Conservation (phyloP, 2,797 vertebrate species). For the Momotus momota region DNA sequence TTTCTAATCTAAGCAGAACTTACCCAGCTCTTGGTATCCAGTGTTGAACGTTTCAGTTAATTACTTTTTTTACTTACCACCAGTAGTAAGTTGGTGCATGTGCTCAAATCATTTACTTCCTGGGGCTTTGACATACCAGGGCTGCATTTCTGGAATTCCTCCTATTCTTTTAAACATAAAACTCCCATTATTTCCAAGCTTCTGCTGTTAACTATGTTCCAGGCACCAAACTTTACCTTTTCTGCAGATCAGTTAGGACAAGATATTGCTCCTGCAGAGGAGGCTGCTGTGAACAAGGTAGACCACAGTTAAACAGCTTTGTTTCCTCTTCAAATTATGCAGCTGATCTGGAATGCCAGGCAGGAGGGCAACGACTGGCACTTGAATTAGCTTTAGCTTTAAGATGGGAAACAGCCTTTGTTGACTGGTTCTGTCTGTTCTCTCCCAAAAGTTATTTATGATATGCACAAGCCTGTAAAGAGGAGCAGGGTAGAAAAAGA, state of each 20-base stretch:
- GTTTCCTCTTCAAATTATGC: neutral
- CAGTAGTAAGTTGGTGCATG: neutral
- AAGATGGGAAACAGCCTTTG: neutral
- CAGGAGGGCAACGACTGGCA: neutral
- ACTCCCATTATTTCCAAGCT: neutral
- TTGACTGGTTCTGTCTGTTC: neutral
- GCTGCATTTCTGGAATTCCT: conserved; percentile 46
- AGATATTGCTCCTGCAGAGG: neutral
- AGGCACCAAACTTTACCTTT: neutral
- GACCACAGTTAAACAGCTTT: neutral
- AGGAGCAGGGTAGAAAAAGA: neutral
- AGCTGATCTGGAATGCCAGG: neutral
- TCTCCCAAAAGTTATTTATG: neutral
- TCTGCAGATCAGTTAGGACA: neutral
- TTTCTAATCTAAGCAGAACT: neutral
- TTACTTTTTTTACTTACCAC: neutral
- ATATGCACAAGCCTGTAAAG: neutral
- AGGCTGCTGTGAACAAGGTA: neutral
- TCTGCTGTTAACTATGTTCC: neutral
- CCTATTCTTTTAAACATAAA: conserved; percentile 12
- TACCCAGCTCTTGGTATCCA: neutral
- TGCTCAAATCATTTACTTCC: neutral
- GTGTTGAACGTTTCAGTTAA: neutral
- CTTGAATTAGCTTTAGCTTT: neutral
- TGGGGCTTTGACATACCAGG: neutral